Percentiles rank a stretch among this genome's conserved stretches.
phyloP scores from a whole-genome alignment of 2,113 vertebrate genomes.

The Corapipo altera region DNA sequence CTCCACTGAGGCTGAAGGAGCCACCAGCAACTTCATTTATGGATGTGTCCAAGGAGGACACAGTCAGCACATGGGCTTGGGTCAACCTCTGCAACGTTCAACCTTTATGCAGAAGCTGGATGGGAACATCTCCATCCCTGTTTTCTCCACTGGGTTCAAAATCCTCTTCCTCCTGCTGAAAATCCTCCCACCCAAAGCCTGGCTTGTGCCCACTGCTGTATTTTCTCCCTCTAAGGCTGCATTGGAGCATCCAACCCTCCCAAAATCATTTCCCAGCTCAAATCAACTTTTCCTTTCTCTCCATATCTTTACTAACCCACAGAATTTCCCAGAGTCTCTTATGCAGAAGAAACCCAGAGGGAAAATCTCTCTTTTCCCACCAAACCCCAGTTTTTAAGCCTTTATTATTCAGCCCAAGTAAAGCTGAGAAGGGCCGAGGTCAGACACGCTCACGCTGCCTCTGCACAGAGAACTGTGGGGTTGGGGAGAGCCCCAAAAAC shows the following conservation, averaged over 20 bases:
- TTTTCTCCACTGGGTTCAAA: neutral
- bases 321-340: neutral
- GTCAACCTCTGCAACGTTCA: neutral
- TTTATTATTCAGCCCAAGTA: neutral
- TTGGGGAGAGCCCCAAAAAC: neutral
- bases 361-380: neutral
- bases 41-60: neutral
- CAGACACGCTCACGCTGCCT: fast-evolving
- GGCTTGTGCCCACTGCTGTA: fast-evolving
- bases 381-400: neutral
- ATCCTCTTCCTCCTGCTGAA: neutral
- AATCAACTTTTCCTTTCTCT: neutral
- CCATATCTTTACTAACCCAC: neutral
- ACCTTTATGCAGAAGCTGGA: neutral
- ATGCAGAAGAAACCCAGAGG: neutral
- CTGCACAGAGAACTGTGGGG: neutral
- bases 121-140: neutral
- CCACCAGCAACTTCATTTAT: neutral
- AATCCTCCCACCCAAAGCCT: neutral
- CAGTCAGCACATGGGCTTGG: fast-evolving
- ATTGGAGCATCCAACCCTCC: neutral
- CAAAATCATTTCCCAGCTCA: neutral
- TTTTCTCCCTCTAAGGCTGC: neutral
- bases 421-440: neutral
- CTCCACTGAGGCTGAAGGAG: neutral